Evolutionary conservation across 2,797 vertebrate genomes (phyloP).

Genomic region (Mus spretus): DNA sequence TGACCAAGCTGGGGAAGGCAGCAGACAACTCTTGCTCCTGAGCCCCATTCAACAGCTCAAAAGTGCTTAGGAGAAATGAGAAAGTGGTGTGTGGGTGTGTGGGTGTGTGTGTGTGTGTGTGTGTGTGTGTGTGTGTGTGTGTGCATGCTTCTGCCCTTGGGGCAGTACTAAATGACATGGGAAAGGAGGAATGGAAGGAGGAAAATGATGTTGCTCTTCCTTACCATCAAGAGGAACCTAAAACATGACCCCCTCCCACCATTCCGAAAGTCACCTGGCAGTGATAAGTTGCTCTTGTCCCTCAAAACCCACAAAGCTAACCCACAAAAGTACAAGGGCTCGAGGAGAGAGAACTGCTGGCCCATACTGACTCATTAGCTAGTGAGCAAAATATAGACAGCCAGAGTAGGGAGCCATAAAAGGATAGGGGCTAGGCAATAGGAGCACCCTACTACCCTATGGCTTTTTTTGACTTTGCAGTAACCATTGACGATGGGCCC

Average conservation of each 20-base stretch:
- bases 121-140: slow-evolving; percentile 38
- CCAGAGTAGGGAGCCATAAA: slow-evolving; percentile 55
- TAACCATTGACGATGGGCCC: slow-evolving; percentile 59
- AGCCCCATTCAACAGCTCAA: slow-evolving; percentile 71
- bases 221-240: slow-evolving; percentile 45
- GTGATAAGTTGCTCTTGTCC: slow-evolving; percentile 57
- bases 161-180: slow-evolving; percentile 62
- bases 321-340: slow-evolving; percentile 46
- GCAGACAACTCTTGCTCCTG: slow-evolving; percentile 46
- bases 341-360: slow-evolving; percentile 23
- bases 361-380: slow-evolving; percentile 56
- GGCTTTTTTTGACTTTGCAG: slow-evolving; percentile 78
- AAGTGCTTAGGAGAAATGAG: slow-evolving; percentile 79
- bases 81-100: slow-evolving; percentile 41
- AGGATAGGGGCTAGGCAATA: slow-evolving; percentile 50
- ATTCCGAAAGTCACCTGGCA: slow-evolving; percentile 69
- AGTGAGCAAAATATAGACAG: slow-evolving; percentile 54
- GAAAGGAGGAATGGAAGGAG: slow-evolving; percentile 48
- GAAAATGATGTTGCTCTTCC: slow-evolving; percentile 65
- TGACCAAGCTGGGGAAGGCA: slow-evolving; percentile 63
- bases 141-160: slow-evolving; percentile 60
- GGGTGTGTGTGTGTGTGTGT: slow-evolving; percentile 6
- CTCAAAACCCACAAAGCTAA: slow-evolving; percentile 71
- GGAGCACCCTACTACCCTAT: slow-evolving; percentile 60
- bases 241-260: slow-evolving; percentile 63